phyloP scores from a whole-genome alignment of 37 sponge, comb jelly and placozoan species.

The Lycopodina hypogea region DNA sequence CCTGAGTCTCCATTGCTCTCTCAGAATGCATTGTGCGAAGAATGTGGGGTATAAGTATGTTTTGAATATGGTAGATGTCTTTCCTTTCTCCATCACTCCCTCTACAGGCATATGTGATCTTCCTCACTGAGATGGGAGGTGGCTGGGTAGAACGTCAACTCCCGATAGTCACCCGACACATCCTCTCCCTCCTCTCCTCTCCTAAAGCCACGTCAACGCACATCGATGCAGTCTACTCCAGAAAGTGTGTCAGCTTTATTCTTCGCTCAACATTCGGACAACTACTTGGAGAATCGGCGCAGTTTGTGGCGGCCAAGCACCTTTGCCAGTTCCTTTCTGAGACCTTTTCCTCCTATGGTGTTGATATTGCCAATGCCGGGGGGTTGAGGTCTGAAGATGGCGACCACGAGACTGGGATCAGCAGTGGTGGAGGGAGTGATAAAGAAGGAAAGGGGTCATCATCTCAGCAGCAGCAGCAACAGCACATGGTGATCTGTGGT shows the following conservation, averaged over 20 bases:
- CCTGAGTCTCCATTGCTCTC: too few relatives aligned
- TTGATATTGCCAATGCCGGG: not conserved
- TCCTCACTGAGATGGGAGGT: constrained; percentile 87
- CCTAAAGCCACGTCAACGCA: constrained; percentile 81
- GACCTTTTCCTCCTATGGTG: not conserved
- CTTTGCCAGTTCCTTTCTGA: constrained; percentile 62
- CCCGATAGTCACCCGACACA: constrained; percentile 52
- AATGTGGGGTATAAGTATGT: too few relatives aligned
- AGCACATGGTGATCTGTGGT: constrained; percentile 73
- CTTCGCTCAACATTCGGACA: constrained; percentile 61
- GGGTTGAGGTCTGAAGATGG: not conserved
- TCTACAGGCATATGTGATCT: constrained; percentile 67
- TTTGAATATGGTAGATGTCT: too few relatives aligned
- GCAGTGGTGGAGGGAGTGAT: not conserved
- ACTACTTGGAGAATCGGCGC: constrained; percentile 84
- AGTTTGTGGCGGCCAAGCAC: constrained; percentile 78
- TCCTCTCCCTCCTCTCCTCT: constrained; percentile 77
- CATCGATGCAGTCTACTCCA: constrained; percentile 89
- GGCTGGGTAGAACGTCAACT: constrained; percentile 88
- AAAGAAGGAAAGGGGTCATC: constrained; percentile 2
- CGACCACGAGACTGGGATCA: not conserved
- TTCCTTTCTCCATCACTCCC: too few relatives aligned
- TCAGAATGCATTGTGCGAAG: too few relatives aligned
- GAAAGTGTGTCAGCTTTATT: constrained; percentile 90
- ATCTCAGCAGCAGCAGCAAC: not conserved